Base-by-base conservation (phyloP, 2,888 invertebrate genomes). In the Cheilosia impressa region DNA sequence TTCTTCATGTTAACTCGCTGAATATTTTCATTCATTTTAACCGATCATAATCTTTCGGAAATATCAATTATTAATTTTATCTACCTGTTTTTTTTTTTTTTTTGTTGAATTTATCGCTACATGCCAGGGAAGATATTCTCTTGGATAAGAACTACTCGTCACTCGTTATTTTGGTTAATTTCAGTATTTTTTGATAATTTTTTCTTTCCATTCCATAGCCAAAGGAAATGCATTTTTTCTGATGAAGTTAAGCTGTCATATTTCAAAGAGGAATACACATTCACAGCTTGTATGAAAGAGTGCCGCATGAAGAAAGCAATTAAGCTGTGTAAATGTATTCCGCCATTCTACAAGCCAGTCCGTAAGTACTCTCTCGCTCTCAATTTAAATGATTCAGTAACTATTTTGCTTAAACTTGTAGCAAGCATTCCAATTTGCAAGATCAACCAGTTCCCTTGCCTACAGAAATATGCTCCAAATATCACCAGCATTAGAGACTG, bases 271-370 rank as follows among this genome's bases (percentile, higher is more conserved):
- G 90, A 92, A 2, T 96, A 96, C 89, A 95, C 96, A 0, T 96
- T 95, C 89, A 94, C 95, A 0, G 95, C 95, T 2, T 96, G 96
- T 89, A 95, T 96, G 93, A 93, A 95, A 62, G 95, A 96, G 89
- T 96, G 96, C 87, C 93, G 96, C 47, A 95, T 96, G 94, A 94
- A 94, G 78, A 93, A 93, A 60, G 93, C 95, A 62, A 93, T 93
- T 47, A 93, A 93, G 53, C 92, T 93, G 22, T 96, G 96, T 90
- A 94, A 94, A 88, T 96, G 96, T 89, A 94, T 96, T 71, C 96
- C 96, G 15, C 94, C 95, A 89, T 96, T 96, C 90, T 96, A 96
- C 91, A 94, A 94, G 19, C 90, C 92, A 13, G 92, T 94, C 69
- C 91, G 95, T 95, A 90, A 90, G 92, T 10, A 9, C 7, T 19